Evolutionary conservation across 2,888 invertebrate species (phyloP), one percentile per base, ranked within the genome.

Genomic region (Dynastes maya): DNA sequence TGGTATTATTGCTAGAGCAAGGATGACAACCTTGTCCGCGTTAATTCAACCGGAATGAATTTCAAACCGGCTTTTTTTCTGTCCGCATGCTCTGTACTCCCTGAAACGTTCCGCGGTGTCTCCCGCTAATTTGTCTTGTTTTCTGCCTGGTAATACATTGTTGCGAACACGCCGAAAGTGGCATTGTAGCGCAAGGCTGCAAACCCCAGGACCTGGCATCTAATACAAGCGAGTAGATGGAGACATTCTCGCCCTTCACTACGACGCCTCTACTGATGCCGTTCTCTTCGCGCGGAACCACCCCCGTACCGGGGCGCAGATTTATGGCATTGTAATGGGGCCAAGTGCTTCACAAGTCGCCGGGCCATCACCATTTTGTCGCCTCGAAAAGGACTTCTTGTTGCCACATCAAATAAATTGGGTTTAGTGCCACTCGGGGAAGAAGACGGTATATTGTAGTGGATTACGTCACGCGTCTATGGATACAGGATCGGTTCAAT

Each of bases 281-380:
- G 22, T 9, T 85, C 84, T 83, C 82, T 61, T 64, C 67, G 37
- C 71, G 22, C 55, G 16, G 67, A 76, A 74, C 64, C 65, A 49
- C 71, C 67, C 55, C 37, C 49, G 76, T 74, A 29, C 49, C 61
- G 83, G 84, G 81, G 85, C 86, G 84, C 86, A 90, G 91, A 91
- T 91, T 91, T 91, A 91, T 91, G 88, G 90, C 89, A 89, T 89
- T 89, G 91, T 91, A 91, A 91, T 91, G 90, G 91, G 91, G 90
- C 91, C 91, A 91, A 91, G 91, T 91, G 91, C 90, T 91, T 91
- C 90, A 89, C 91, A 90, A 90, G 90, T 91, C 91, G 90, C 90
- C 90, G 89, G 89, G 88, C 90, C 90, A 90, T 91, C 91, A 90
- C 90, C 90, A 90, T 90, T 89, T 90, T 90, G 90, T 90, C 90